Evolutionary conservation across 2,113 vertebrate species (phyloP).

Genomic region (Amia ocellicauda): DNA sequence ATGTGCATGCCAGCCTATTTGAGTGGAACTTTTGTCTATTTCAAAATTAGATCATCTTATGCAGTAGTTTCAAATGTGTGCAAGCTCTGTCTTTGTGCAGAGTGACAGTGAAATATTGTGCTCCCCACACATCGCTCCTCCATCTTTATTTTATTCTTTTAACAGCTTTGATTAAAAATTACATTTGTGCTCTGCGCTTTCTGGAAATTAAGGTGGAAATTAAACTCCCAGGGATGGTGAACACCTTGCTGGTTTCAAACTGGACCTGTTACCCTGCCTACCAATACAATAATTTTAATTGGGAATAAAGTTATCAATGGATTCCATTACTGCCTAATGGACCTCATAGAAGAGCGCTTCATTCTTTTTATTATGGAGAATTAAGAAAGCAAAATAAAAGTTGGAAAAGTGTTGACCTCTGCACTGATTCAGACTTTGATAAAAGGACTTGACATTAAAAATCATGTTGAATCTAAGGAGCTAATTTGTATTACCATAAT

Average conservation of each 20-base stretch:
- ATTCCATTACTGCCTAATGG: conserved; percentile 46
- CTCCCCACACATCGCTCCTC: neutral
- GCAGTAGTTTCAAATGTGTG: no score
- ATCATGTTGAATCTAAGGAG: conserved; percentile 38
- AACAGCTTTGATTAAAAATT: neutral
- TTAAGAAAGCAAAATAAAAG: conserved; percentile 24
- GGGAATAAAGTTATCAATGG: conserved; percentile 34
- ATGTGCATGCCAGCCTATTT: no score
- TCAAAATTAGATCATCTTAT: no score
- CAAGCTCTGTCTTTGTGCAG: no score
- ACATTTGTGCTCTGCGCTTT: neutral
- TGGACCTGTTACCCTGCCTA: neutral
- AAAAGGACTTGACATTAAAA: conserved; percentile 33
- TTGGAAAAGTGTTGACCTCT: conserved; percentile 29
- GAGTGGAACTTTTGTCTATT: no score
- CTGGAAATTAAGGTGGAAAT: neutral
- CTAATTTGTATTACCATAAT: conserved; percentile 43
- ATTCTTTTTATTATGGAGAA: conserved; percentile 38
- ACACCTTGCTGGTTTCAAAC: neutral
- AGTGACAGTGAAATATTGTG: no score
- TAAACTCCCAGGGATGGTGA: neutral
- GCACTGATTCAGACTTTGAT: conserved; percentile 34
- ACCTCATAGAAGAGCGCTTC: conserved; percentile 22
- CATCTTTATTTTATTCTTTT: no score
- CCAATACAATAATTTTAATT: conserved; percentile 32